These are phyloP conservation scores for Cryptotis parvus DNA, from an alignment of 2,113 vertebrate species.

Conservation along the genomic window DNA sequence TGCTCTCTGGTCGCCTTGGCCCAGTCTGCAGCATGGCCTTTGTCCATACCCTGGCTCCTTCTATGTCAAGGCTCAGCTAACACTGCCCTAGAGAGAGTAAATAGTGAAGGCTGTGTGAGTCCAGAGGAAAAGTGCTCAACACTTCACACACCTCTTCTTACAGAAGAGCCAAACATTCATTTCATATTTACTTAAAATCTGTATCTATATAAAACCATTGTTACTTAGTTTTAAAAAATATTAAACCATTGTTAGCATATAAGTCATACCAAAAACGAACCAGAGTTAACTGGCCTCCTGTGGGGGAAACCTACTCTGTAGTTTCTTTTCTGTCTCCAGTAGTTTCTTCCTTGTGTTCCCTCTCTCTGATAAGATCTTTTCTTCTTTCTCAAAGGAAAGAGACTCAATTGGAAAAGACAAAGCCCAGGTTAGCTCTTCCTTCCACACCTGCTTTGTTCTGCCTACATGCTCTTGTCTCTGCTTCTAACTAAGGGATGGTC, in stretches of 20 bases:
- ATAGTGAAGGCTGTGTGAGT: background rate
- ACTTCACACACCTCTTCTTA: background rate
- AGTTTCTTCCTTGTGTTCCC: background rate
- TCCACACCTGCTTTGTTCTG: accelerated
- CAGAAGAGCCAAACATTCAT: background rate
- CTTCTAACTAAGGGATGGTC: background rate
- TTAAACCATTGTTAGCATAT: background rate
- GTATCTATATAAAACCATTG: background rate
- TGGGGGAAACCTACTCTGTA: background rate
- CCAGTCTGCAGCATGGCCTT: background rate
- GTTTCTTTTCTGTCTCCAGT: background rate
- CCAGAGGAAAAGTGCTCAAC: background rate
- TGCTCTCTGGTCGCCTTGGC: background rate
- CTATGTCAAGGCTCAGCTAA: background rate
- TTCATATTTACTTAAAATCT: background rate
- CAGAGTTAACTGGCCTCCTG: no score
- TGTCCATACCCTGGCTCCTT: background rate
- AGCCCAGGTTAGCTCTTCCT: background rate
- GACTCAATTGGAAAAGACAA: background rate
- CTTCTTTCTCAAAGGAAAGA: background rate
- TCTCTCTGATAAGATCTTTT: background rate
- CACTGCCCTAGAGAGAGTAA: background rate
- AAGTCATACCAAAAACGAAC: background rate
- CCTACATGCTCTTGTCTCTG: background rate
- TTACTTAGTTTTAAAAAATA: background rate